These are phyloP conservation scores for Zaprionus lineosus DNA, from an alignment of 2,888 invertebrate genomes.

Conservation along the genomic window DNA sequence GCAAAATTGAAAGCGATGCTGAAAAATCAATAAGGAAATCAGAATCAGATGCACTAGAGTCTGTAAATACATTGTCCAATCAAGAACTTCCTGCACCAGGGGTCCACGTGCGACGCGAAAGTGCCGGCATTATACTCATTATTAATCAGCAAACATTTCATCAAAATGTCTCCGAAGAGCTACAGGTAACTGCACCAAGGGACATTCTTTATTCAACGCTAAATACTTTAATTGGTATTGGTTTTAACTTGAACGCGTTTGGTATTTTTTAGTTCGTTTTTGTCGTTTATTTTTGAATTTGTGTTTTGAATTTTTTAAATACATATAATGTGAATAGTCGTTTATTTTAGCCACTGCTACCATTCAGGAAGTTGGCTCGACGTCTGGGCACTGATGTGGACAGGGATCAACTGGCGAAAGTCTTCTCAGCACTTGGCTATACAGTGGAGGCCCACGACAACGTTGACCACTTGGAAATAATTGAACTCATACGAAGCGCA, in stretches of 20 bases:
- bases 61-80: background rate
- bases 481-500: constrained; percentile 62
- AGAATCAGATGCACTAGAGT: background rate
- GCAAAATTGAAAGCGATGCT: constrained; percentile 6
- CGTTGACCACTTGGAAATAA: constrained; percentile 70
- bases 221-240: too few relatives aligned
- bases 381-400: constrained; percentile 80
- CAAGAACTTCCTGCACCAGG: constrained; percentile 30
- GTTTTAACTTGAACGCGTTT: too few relatives aligned
- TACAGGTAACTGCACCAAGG: too few relatives aligned
- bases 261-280: too few relatives aligned
- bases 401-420: constrained; percentile 50
- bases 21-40: background rate
- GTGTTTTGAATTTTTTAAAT: too few relatives aligned
- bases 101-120: constrained; percentile 57
- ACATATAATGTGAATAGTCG: too few relatives aligned
- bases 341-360: constrained; percentile 60
- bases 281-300: too few relatives aligned
- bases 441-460: constrained; percentile 59
- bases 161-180: constrained; percentile 55
- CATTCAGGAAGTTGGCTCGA: constrained; percentile 38
- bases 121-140: constrained; percentile 79
- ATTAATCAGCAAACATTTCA: constrained; percentile 80
- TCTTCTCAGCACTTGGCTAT: constrained; percentile 78
- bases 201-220: too few relatives aligned